Evolutionary conservation across 2,888 invertebrate species (phyloP).

Genomic region (Scaptomyza parva): DNA sequence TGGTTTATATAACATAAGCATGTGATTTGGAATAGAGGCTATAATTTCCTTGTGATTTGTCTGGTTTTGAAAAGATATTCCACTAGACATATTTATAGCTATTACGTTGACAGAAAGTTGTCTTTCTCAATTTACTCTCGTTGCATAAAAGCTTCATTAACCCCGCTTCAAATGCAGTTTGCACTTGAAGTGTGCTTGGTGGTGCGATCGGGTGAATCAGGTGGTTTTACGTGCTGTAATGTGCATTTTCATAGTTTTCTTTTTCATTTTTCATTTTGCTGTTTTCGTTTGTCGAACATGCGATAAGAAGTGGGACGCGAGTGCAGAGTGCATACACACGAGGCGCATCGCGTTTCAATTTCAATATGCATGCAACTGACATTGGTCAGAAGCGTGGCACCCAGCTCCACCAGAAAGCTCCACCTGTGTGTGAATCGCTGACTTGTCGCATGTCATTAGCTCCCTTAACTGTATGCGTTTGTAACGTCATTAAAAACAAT

Average conservation of each 20-base stretch:
- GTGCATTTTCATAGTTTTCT: constrained; percentile 30
- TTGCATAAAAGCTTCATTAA: constrained; percentile 36
- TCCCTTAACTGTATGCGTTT: constrained; percentile 33
- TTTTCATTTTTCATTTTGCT: not conserved
- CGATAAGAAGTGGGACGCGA: constrained; percentile 65
- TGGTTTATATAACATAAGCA: constrained; percentile 4
- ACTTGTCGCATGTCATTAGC: constrained; percentile 77
- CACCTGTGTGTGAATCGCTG: constrained; percentile 61
- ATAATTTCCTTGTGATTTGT: constrained; percentile 18
- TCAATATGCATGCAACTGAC: constrained; percentile 61
- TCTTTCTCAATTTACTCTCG: not conserved
- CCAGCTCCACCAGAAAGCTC: constrained; percentile 8
- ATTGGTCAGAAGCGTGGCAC: constrained; percentile 70
- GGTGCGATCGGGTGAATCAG: not conserved
- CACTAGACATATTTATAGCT: not conserved
- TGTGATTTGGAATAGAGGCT: constrained; percentile 14
- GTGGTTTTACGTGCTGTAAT: constrained; percentile 50
- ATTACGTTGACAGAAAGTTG: not conserved
- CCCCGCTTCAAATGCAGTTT: constrained; percentile 39
- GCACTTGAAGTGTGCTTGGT: constrained; percentile 28
- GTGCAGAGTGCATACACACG: constrained; percentile 45
- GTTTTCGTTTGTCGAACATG: constrained; percentile 27
- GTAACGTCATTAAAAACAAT: constrained; percentile 64
- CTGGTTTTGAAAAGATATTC: not conserved
- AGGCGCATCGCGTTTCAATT: constrained; percentile 48